A percentile compares a stretch with the other conserved stretches of the same genome.
These are phyloP conservation scores for Lithobates pipiens DNA, from an alignment of 2,797 vertebrate genomes.

Conservation along the genomic window DNA sequence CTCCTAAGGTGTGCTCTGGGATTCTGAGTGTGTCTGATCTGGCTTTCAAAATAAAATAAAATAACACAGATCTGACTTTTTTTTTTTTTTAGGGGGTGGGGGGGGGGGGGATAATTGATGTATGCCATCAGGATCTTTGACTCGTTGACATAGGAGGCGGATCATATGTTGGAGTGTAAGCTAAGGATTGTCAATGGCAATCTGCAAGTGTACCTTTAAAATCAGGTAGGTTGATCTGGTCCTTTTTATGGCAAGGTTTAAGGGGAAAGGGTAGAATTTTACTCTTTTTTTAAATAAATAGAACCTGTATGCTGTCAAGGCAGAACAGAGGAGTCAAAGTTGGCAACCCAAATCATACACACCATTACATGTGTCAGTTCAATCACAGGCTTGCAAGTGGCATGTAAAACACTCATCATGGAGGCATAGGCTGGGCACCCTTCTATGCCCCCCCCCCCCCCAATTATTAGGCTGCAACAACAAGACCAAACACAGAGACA, in stretches of 20 bases:
- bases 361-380: constrained; percentile 68
- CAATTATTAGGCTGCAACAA: background rate
- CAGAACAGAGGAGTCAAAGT: background rate
- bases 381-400: constrained; percentile 59
- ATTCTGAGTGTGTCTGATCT: constrained; percentile 21
- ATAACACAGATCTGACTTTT: constrained; percentile 66
- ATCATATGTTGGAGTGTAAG: constrained; percentile 68
- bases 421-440: background rate
- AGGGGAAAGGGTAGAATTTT: constrained; percentile 2
- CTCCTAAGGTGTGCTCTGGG: constrained; percentile 66
- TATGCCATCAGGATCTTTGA: constrained; percentile 70
- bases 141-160: constrained; percentile 67
- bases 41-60: background rate
- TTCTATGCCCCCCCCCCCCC: background rate
- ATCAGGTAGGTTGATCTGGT: background rate
- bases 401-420: background rate
- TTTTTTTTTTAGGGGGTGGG: no score
- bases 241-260: constrained; percentile 8
- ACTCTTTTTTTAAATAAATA: no score
- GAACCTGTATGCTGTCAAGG: constrained; percentile 52
- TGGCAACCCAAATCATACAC: constrained; percentile 48
- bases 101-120: constrained; percentile 67
- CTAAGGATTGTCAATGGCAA: background rate
- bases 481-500: background rate
- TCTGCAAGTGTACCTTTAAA: background rate